Conservation (phyloP, 2,113 vertebrate species). For the Salminus brasiliensis region DNA sequence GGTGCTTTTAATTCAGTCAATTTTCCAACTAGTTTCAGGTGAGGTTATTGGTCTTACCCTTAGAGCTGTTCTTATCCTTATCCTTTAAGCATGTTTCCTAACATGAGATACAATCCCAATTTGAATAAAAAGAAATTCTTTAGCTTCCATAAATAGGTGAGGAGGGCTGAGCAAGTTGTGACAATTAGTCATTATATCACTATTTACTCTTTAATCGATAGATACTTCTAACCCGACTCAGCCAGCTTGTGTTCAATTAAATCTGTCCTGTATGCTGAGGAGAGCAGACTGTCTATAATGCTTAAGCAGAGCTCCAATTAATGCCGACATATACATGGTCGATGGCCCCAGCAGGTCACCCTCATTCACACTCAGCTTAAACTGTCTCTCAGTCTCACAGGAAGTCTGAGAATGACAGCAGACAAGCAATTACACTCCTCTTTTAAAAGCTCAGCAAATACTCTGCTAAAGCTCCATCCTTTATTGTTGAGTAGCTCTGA, state of each 20-base stretch:
- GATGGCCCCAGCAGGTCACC: slow-evolving; percentile 30
- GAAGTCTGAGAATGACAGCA: background rate
- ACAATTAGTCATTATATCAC: slow-evolving; percentile 18
- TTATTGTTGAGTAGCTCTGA: background rate
- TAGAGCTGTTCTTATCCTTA: too few relatives aligned
- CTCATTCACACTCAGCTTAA: slow-evolving; percentile 15
- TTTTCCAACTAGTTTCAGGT: too few relatives aligned
- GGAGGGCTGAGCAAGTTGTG: background rate
- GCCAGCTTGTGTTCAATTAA: slow-evolving; percentile 40
- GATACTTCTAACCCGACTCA: slow-evolving; percentile 9
- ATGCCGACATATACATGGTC: slow-evolving; percentile 48
- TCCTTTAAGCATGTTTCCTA: too few relatives aligned
- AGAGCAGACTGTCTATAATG: slow-evolving; percentile 44
- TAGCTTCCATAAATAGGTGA: background rate
- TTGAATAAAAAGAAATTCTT: background rate
- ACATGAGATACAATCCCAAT: too few relatives aligned
- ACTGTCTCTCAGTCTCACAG: background rate
- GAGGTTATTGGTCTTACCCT: too few relatives aligned
- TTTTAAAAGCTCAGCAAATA: background rate
- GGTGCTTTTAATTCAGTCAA: too few relatives aligned
- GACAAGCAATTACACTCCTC: slow-evolving; percentile 2
- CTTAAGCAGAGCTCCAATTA: slow-evolving; percentile 43
- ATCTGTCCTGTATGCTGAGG: slow-evolving; percentile 37
- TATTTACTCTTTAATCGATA: slow-evolving; percentile 8
- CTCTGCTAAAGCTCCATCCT: background rate